Base-by-base conservation (phyloP, 2,113 vertebrate species). In the Lampris megalopsis region DNA sequence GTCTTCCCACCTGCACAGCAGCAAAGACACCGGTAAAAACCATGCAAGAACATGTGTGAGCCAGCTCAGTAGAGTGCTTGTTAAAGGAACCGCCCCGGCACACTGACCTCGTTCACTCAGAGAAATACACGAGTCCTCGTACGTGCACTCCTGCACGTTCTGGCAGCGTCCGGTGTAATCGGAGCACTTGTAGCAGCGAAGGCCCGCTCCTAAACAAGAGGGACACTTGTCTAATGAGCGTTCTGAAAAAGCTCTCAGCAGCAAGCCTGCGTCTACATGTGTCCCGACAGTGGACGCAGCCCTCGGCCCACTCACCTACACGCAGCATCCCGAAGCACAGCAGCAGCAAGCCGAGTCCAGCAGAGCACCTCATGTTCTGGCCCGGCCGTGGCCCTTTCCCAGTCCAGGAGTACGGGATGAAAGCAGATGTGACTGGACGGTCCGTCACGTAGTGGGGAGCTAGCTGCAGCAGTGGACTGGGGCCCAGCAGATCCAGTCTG, bases 71-170 rank as follows among this genome's bases (percentile, higher is more conserved):
- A 24, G 24, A 24, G 24, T 24, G 24, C 24, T 24, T 24, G 24
- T 24, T 24, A 24, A 24, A 0, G 24, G 24, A 24, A 24, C 24
- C 24, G 24, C 24, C 24, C 24, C 24, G 24, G 24, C 24, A 24
- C 24, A 24, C 24, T 24, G 24, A 94, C 94, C 94, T 94, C 74
- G 70, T 13, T 94, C 93, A 10, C 86, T 89, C 79, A 95, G 88
- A 58, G 88, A 92, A 5, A 95, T 83, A 49, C 94, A 95, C 2
- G 94, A 87, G 76, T 95, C 94, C 49, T 95, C 93, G 6, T 73
- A 91, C 0, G 91, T 92, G 81, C 94, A 95, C 45, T 92, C 90
- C 79, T 93, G 90, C 35, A 93, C 86, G 13, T 86, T 86, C 35
- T 87, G 7, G 50, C 94, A 95, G 61, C 65, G 82, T 0, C 88